phyloP scores from a whole-genome alignment of 1,140 invertebrate genomes.

The Papilio aristodemus region DNA sequence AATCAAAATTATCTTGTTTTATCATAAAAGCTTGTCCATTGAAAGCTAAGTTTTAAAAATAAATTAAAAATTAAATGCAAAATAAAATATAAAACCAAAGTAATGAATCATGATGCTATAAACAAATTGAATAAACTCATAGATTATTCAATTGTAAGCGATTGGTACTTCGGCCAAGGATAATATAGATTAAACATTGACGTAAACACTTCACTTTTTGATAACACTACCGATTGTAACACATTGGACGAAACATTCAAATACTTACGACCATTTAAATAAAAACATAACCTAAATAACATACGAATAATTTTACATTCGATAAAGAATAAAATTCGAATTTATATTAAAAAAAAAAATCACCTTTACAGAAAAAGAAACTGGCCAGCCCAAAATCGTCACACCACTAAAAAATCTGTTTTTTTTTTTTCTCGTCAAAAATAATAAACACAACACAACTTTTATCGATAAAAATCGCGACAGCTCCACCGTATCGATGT shows the following conservation, averaged over 20 bases:
- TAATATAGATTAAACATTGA: conserved; percentile 33
- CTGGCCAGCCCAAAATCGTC: conserved; percentile 40
- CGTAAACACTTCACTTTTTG: conserved; percentile 29
- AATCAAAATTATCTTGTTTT: neutral
- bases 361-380: conserved; percentile 41
- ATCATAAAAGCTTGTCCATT: too few relatives aligned
- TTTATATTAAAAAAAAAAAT: conserved; percentile 8
- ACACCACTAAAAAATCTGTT: conserved; percentile 38
- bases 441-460: conserved; percentile 43
- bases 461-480: conserved; percentile 44
- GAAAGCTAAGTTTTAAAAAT: too few relatives aligned
- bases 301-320: neutral
- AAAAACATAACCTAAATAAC: conserved; percentile 20
- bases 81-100: conserved; percentile 2
- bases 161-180: conserved; percentile 31
- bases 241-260: conserved; percentile 18
- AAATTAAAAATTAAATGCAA: too few relatives aligned
- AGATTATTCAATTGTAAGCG: conserved; percentile 22
- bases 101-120: neutral
- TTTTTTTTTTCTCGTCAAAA: conserved; percentile 33
- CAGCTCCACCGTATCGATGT: conserved; percentile 42
- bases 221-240: conserved; percentile 27
- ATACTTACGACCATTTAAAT: neutral
- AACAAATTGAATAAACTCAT: conserved; percentile 1
- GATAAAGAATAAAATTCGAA: neutral